Conservation (phyloP, 2,888 invertebrate species). For the Polymixis lichenea region DNA sequence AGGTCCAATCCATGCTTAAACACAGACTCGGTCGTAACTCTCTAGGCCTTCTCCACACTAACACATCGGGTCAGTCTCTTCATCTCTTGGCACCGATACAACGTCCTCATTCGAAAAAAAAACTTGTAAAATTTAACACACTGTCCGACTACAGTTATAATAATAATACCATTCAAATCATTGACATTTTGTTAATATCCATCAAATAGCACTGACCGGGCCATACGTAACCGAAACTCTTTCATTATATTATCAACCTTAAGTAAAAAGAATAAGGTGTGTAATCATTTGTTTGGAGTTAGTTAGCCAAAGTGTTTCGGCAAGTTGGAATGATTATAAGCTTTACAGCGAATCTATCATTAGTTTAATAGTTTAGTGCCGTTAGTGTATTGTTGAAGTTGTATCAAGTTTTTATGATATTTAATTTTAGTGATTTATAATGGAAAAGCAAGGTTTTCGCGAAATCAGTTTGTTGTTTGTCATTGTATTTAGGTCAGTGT, state of each 20-base stretch:
- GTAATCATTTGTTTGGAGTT: background rate
- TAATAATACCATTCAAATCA: slow-evolving; percentile 65
- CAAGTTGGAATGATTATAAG: slow-evolving; percentile 37
- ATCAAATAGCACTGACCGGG: slow-evolving; percentile 51
- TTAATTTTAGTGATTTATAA: slow-evolving; percentile 54
- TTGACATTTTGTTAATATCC: slow-evolving; percentile 65
- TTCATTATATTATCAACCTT: slow-evolving; percentile 25
- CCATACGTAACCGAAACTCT: slow-evolving; percentile 9
- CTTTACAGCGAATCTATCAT: slow-evolving; percentile 54
- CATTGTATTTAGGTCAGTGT: slow-evolving; percentile 13
- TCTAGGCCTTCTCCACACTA: background rate
- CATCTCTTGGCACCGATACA: slow-evolving; percentile 35
- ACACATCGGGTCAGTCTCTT: background rate
- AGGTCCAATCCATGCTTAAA: slow-evolving; percentile 30
- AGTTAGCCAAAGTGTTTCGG: slow-evolving; percentile 23
- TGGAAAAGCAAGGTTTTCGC: slow-evolving; percentile 13
- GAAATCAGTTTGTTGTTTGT: slow-evolving; percentile 7
- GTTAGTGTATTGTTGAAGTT: slow-evolving; percentile 45
- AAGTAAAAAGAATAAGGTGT: background rate
- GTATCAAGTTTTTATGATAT: slow-evolving; percentile 49
- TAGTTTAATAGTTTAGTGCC: slow-evolving; percentile 45
- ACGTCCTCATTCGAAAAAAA: slow-evolving; percentile 49
- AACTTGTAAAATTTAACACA: slow-evolving; percentile 60
- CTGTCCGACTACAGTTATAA: slow-evolving; percentile 56
- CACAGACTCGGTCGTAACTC: slow-evolving; percentile 19